Base-by-base conservation (phyloP, 92 coral and sea anemone species). In the Bergia sp. region DNA sequence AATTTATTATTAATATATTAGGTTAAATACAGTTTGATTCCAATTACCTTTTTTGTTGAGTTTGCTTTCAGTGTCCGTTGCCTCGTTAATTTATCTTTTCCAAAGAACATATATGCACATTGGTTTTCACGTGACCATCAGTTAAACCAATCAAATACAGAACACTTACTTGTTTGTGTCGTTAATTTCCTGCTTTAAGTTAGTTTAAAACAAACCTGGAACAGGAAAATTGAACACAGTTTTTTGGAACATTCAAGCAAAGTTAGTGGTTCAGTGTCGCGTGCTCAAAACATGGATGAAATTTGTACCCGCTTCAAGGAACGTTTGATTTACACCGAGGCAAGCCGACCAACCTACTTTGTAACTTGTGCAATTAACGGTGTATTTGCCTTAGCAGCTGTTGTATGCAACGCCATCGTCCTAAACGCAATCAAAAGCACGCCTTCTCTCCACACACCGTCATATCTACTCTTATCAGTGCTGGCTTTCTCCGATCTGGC, bases 371-470 rank as follows among this genome's bases (percentile, higher is more conserved):
- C 36, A 37, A 84, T 84, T 23, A 84, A 84, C 37, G 87, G 67
- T 47, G 18, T 47, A 3, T 84, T 84, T 6, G 49, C 66, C 9
- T 45, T 84, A 18, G 53, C 49, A 37, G 87, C 87, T 3, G 58
- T 84, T 45, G 47, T 45, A 36, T 29, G 78, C 79, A 84, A 84
- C 37, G 11, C 79, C 13, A 0, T 84, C 40, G 44, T 84, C 79
- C 69, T 84, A 18, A 23, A 84, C 65, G 87, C 65, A 16, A 73
- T 84, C n/a, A 44, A 79, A 13, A 84, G 41, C 29, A 71, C 87
- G 1, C 79, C 87, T 4, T 84, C 87, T 21, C 87, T 84, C 44
- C 87, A 84, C 43, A 84, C 87, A 84, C 87, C 87, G 7, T 84
- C 87, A 8, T 84, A 84, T 47, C 44, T 84, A 6, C 69, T 84